A percentile compares a stretch with the other conserved stretches of the same genome.
Conservation (phyloP, 1,140 invertebrate genomes). For the Sesamia nonagrioides region DNA sequence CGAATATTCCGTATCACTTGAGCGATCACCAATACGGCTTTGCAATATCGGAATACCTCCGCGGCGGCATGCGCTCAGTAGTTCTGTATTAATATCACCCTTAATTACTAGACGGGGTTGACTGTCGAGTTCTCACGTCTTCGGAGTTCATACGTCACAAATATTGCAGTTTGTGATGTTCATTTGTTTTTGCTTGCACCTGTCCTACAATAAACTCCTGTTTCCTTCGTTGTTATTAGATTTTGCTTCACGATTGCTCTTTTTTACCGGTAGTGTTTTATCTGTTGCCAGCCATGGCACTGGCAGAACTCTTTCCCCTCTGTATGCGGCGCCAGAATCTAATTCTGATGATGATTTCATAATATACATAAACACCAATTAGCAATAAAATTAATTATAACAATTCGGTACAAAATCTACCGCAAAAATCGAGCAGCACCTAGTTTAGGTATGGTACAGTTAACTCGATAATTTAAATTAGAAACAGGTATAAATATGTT, state of each 20-base stretch:
- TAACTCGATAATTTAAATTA: no score
- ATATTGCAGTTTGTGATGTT: slow-evolving; percentile 20
- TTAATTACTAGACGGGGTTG: slow-evolving; percentile 61
- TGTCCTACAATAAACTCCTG: not conserved
- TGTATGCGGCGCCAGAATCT: no score
- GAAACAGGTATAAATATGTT: no score
- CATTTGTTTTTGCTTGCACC: slow-evolving; percentile 6
- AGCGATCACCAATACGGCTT: slow-evolving; percentile 61
- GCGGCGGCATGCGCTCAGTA: slow-evolving; percentile 61
- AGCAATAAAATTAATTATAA: no score
- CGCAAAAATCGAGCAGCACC: no score
- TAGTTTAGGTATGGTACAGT: no score
- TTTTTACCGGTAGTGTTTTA: no score
- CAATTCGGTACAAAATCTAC: no score
- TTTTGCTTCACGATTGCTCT: not conserved
- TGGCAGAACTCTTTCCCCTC: no score
- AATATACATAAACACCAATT: no score
- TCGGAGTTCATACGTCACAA: slow-evolving; percentile 25
- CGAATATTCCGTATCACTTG: slow-evolving; percentile 69
- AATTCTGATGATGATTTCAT: no score
- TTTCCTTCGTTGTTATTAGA: not conserved
- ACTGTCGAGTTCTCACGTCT: slow-evolving; percentile 44
- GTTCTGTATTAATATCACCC: slow-evolving; percentile 67
- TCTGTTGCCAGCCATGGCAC: no score
- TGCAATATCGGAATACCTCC: slow-evolving; percentile 72